Conservation (phyloP, 2,113 vertebrate species). For the Dermatemys mawii region DNA sequence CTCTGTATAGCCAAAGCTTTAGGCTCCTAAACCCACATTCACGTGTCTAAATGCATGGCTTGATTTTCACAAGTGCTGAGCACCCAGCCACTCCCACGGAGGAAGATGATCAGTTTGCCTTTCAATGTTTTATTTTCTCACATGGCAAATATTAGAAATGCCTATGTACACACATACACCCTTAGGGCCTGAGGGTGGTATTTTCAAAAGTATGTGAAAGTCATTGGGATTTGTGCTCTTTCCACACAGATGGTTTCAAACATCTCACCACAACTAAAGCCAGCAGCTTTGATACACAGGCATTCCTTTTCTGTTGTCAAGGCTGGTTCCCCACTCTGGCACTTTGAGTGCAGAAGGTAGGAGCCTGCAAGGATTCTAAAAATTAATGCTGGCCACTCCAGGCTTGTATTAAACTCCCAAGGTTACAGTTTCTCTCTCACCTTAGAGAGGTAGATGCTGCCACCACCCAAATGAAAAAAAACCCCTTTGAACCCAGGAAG, state of each 20-base stretch:
- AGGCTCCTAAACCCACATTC: background rate
- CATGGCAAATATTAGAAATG: background rate
- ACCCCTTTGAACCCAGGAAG: too few species aligned
- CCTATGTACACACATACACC: fast-evolving
- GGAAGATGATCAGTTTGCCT: background rate
- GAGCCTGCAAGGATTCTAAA: too few species aligned
- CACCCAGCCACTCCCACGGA: background rate
- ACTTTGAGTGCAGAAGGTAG: too few species aligned
- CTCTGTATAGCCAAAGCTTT: background rate
- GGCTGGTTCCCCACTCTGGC: too few species aligned
- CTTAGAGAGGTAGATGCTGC: too few species aligned
- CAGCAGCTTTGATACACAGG: fast-evolving
- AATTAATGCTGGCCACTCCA: too few species aligned
- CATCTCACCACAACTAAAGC: background rate
- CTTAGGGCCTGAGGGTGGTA: fast-evolving
- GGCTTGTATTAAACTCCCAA: too few species aligned
- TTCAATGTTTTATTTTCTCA: background rate
- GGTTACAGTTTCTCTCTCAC: too few species aligned
- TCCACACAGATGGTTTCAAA: background rate
- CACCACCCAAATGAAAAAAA: too few species aligned
- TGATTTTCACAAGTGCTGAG: fast-evolving
- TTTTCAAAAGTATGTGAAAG: background rate
- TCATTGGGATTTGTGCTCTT: background rate
- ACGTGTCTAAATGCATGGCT: fast-evolving
- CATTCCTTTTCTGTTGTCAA: background rate